Evolutionary conservation across 1,140 invertebrate species (phyloP), one percentile per base, ranked within the genome.

Genomic region (Tetramorium parvispinum): DNA sequence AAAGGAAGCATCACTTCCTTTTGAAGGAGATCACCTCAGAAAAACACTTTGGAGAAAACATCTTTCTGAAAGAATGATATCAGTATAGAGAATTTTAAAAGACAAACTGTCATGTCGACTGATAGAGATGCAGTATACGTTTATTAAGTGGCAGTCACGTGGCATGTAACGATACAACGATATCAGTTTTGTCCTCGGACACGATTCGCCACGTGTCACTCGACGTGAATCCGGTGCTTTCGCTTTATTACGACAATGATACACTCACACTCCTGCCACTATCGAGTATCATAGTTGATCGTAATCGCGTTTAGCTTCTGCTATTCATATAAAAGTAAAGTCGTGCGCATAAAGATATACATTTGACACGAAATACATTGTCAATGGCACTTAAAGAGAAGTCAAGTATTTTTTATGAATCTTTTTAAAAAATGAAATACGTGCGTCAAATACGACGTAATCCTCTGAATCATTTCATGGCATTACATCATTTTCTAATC

Each of bases 301-400:
- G 81, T 94, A 94, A 94, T 94, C 94, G 90, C 93, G 90, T 94
- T 94, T 94, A 90, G 92, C 92, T 93, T 94, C 90, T 93, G 91
- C 85, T 90, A 91, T 93, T 92, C 91, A 82, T 78, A 32, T 8
- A 37, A 13, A 70, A 57, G 51, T 46, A 21, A 40, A 70, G 13
- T 70, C 40, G 10, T 4, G 32, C 46, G 8, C 24, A 24, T 32
- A 32, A 32, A 32, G 46, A 27, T 3, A 24, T 73, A 46, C 49
- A 83, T 83, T 24, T 83, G 8, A 78, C 10, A 32, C 8, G 32
- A 18, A 57, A 37, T 32, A 18, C 27, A 18, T 46, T 11, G 24
- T 32, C 3, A 32, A 32, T 32, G 4, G 32, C 4, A n/a, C 49
- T 46, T 32, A 8, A 6, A 59, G 13, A 37, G 59, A 5, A 21